These are phyloP conservation scores for Willowsia nigromaculata DNA, from an alignment of 2,888 invertebrate genomes.

Conservation along the genomic window DNA sequence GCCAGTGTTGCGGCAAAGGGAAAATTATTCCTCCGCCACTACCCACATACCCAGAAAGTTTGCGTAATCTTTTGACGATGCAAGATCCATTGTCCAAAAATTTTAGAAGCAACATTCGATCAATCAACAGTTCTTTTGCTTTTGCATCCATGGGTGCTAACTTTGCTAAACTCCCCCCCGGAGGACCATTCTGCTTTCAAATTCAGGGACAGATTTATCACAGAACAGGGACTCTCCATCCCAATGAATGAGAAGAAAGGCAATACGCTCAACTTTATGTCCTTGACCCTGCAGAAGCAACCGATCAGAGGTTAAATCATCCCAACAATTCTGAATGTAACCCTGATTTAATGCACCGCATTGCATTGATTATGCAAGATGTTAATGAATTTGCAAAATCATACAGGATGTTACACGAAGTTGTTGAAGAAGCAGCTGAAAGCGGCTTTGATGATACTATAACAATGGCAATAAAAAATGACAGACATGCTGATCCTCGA, in stretches of 20 bases:
- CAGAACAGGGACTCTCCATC: slow-evolving; percentile 43
- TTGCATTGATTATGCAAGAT: neutral
- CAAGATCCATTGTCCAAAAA: neutral
- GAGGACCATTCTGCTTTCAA: slow-evolving; percentile 73
- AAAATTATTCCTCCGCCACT: neutral
- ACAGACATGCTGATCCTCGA: neutral
- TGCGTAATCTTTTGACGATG: neutral
- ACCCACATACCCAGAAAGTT: too few species aligned
- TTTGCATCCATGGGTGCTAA: slow-evolving; percentile 75
- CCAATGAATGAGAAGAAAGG: slow-evolving; percentile 11
- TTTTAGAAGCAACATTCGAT: slow-evolving; percentile 61
- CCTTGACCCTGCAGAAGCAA: slow-evolving; percentile 67
- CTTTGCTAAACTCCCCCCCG: slow-evolving; percentile 22
- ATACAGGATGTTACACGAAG: neutral
- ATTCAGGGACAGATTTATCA: slow-evolving; percentile 77
- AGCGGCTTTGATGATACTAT: neutral
- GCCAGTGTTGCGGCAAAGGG: neutral
- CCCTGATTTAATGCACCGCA: neutral
- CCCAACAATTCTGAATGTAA: neutral
- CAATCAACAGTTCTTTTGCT: slow-evolving; percentile 70
- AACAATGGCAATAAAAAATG: slow-evolving; percentile 2
- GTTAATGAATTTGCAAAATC: slow-evolving; percentile 44
- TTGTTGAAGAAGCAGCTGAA: neutral
- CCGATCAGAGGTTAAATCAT: slow-evolving; percentile 9
- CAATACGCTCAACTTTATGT: slow-evolving; percentile 74